A percentile compares a stretch with the other conserved stretches of the same genome.
Conservation (phyloP, 37 sponge, comb jelly and placozoan genomes). For the Corticium candelabrum region DNA sequence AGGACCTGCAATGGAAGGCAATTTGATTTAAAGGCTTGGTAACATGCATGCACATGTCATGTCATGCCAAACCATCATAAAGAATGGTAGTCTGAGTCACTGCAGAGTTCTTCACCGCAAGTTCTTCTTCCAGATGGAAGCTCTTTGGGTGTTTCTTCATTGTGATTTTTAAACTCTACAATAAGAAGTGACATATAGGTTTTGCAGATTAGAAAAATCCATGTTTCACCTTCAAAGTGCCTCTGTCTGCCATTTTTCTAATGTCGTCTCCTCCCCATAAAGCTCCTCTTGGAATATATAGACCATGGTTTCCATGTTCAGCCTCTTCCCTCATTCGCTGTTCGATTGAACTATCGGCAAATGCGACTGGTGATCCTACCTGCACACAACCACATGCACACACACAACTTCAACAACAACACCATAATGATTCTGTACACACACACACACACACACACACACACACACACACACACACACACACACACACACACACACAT, state of each 20-base stretch:
- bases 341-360: conserved; percentile 48
- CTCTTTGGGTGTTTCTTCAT: conserved; percentile 86
- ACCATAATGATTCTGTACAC: neutral
- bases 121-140: conserved; percentile 63
- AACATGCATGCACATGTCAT: neutral
- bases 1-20: conserved; percentile 41
- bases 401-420: neutral
- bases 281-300: conserved; percentile 81
- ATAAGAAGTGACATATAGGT: neutral
- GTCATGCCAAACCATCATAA: neutral
- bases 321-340: conserved; percentile 19
- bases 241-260: conserved; percentile 84
- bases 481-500: conserved; percentile 5
- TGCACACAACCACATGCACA: conserved; percentile 9
- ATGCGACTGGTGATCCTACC: conserved; percentile 86
- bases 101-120: conserved; percentile 32
- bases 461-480: conserved; percentile 2
- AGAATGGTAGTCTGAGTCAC: conserved; percentile 19
- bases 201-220: neutral
- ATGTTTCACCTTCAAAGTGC: conserved; percentile 53
- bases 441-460: conserved; percentile 5
- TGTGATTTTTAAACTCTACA: conserved; percentile 64
- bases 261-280: conserved; percentile 89
- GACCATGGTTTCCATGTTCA: conserved; percentile 32
- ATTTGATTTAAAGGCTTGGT: neutral